Percentiles rank a stretch among this genome's conserved stretches.
phyloP scores from a whole-genome alignment of 2,888 invertebrate genomes.

The Tanytarsus gracilentus region DNA sequence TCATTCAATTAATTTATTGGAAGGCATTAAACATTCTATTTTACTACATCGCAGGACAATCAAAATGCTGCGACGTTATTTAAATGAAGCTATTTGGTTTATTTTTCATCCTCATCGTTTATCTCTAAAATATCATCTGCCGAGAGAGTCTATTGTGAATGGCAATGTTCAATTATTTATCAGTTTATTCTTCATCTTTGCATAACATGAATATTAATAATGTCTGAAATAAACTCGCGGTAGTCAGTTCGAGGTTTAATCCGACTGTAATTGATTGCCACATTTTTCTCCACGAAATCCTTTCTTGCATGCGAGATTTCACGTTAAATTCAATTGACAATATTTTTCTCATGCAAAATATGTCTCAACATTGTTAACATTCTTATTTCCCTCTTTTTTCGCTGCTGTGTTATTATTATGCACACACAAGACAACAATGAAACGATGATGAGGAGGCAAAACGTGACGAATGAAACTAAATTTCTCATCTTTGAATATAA shows the following conservation, averaged over 20 bases:
- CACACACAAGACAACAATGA: too few species aligned
- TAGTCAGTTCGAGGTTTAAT: slow-evolving; percentile 10
- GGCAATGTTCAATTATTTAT: slow-evolving; percentile 20
- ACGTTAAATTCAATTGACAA: too few species aligned
- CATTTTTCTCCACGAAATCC: slow-evolving; percentile 11
- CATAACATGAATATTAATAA: slow-evolving; percentile 14
- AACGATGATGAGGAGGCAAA: too few species aligned
- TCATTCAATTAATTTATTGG: too few species aligned
- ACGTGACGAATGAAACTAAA: too few species aligned
- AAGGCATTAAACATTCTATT: background rate
- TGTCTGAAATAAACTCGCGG: background rate
- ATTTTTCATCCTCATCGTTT: slow-evolving; percentile 8
- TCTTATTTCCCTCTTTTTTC: too few species aligned
- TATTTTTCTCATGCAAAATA: too few species aligned
- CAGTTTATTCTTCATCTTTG: slow-evolving; percentile 5
- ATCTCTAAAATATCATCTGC: background rate
- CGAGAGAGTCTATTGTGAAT: slow-evolving; percentile 9
- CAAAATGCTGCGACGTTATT: background rate
- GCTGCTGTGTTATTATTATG: too few species aligned
- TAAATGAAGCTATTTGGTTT: slow-evolving; percentile 23
- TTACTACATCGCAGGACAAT: background rate
- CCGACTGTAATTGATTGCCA: slow-evolving; percentile 4
- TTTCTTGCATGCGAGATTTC: background rate
- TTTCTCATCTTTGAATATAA: too few species aligned
- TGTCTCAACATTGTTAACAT: too few species aligned